Evolutionary conservation across 1,140 invertebrate species (phyloP), one percentile per base, ranked within the genome.

Genomic region (Brachionus rotundiformis): DNA sequence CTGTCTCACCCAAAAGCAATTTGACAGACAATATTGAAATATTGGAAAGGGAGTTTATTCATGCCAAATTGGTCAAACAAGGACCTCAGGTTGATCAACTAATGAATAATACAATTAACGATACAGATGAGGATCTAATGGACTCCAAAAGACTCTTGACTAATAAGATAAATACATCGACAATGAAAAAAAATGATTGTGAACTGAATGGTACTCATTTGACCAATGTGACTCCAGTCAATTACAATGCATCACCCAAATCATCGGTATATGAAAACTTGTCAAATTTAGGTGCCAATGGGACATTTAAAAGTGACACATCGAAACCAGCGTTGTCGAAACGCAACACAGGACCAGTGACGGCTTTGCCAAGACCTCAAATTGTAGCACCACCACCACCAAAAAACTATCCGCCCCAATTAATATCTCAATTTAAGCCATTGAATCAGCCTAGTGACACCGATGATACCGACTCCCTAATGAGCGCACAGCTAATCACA

Each of bases 11-110:
- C 16, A 36, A 36, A 33, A 49, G 49, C 25, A 25, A 29, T 54
- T 10, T 31, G 3, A 27, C n/a, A 13, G n/a, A 59, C 23, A 71
- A 23, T 71, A 23, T n/a, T 0, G 16, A 44, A 7, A 36, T 10
- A 19, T 33, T 63, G 19, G 47, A 79, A 54, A 79, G 31, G 27
- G 59, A 79, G 33, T 79, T 79, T 39, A 79, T 79, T n/a, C 76
- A 79, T 27, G 47, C 76, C 5, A 79, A 54, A 36, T 23, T 79
- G 25, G 76, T 54, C 1, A 79, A 79, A 13, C 31, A 79, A 39
- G 11, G 10, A 16, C 11, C 25, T n/a, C n/a, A n/a, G n/a, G n/a
- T n/a, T 63, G 76, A 79, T 0, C 76, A 79, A 13, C 19, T 73
- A 27, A 73, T 73, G 68, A 73, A 73, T 10, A 44, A 39, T 8